A percentile compares a stretch with the other conserved stretches of the same genome.
Evolutionary conservation across 2,888 invertebrate genomes (phyloP).

Genomic region (Deilephila elpenor): DNA sequence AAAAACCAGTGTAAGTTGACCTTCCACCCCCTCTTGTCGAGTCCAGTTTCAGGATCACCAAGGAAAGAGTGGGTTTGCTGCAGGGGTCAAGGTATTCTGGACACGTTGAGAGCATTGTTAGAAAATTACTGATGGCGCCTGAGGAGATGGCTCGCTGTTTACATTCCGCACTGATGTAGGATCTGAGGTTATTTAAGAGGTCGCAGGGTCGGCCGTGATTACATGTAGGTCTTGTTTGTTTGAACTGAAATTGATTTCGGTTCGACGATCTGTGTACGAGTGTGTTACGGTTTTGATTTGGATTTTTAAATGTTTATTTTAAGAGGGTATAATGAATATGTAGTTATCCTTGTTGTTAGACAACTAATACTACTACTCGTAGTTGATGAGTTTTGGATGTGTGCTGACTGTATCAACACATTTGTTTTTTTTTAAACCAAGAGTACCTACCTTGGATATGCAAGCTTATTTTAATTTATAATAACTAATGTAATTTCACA

Average conservation of each 20-base stretch:
- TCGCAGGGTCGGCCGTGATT: constrained; percentile 77
- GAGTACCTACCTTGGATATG: too few species aligned
- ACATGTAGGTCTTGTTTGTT: constrained; percentile 73
- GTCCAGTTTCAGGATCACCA: constrained; percentile 19
- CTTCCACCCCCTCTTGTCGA: constrained; percentile 39
- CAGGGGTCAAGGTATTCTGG: constrained; percentile 57
- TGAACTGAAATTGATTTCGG: constrained; percentile 70
- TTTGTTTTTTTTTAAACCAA: neutral
- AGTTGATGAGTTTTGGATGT: too few species aligned
- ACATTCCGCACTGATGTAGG: constrained; percentile 78
- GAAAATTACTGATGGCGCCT: constrained; percentile 85
- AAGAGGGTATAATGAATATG: neutral
- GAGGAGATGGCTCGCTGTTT: constrained; percentile 79
- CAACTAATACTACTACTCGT: too few species aligned
- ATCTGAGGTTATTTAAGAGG: constrained; percentile 75
- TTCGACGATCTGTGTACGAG: constrained; percentile 12
- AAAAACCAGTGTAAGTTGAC: constrained; percentile 52
- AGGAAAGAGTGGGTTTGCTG: constrained; percentile 35
- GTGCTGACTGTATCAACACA: neutral
- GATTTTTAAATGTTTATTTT: neutral
- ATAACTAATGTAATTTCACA: too few species aligned
- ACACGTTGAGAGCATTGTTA: constrained; percentile 73
- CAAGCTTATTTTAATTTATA: too few species aligned
- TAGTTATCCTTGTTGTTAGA: too few species aligned
- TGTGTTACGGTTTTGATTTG: neutral